Percentiles rank a stretch among this genome's conserved stretches.
phyloP scores from a whole-genome alignment of 2,888 invertebrate genomes.

The Mimachlamys varia region DNA sequence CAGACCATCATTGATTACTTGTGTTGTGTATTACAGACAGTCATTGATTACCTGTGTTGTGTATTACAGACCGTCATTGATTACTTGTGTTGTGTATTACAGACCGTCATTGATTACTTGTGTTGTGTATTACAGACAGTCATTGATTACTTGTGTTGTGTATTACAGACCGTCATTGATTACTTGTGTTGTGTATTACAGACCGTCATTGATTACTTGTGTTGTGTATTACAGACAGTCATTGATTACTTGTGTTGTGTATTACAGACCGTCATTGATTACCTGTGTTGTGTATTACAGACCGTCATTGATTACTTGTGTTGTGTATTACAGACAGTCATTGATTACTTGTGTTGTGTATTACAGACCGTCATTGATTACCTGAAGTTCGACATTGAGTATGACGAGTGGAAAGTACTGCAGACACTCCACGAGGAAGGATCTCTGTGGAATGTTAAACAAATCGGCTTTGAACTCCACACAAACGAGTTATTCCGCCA shows the following conservation, averaged over 20 bases:
- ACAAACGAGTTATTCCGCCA: conserved; percentile 59
- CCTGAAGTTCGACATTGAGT: conserved; percentile 81
- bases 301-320: conserved; percentile 77
- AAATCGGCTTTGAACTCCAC: conserved; percentile 74
- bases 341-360: conserved; percentile 78
- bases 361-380: conserved; percentile 78
- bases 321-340: conserved; percentile 71
- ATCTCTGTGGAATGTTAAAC: conserved; percentile 69
- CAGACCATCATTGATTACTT: conserved; percentile 78
- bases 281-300: conserved; percentile 76
- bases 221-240: conserved; percentile 69
- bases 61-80: conserved; percentile 76
- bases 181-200: conserved; percentile 76
- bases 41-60: conserved; percentile 79
- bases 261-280: conserved; percentile 77
- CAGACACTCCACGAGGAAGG: conserved; percentile 59
- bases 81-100: conserved; percentile 73
- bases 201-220: conserved; percentile 77
- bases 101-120: conserved; percentile 78
- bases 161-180: conserved; percentile 75
- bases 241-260: conserved; percentile 79
- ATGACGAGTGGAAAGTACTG: conserved; percentile 78
- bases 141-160: conserved; percentile 79
- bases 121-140: conserved; percentile 70
- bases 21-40: conserved; percentile 68